phyloP scores from a whole-genome alignment of 2,888 invertebrate species.

The Dasysyrphus albostriatus region DNA sequence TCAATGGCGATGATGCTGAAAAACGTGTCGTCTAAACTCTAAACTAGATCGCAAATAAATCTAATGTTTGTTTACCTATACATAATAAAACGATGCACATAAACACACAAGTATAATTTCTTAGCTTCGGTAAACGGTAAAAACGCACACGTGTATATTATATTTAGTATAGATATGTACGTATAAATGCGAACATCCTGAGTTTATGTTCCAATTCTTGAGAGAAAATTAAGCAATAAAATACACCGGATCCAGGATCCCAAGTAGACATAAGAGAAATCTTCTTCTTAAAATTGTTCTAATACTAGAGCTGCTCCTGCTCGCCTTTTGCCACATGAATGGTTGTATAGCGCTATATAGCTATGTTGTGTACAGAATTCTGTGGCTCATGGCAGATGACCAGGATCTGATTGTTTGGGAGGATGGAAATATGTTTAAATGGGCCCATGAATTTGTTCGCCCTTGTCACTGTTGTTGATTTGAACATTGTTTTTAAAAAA shows the following conservation, averaged over 20 bases:
- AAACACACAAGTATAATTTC: neutral
- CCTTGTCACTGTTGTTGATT: neutral
- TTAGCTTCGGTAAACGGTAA: conserved; percentile 8
- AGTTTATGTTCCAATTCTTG: conserved; percentile 72
- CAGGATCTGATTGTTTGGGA: neutral
- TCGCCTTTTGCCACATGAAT: conserved; percentile 12
- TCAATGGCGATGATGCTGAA: conserved; percentile 70
- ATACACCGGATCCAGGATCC: conserved; percentile 73
- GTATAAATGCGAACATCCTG: conserved; percentile 53
- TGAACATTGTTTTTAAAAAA: too few species aligned
- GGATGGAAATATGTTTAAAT: neutral
- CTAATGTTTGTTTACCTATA: conserved; percentile 72
- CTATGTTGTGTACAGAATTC: conserved; percentile 24
- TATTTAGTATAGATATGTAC: neutral
- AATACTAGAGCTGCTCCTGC: conserved; percentile 37
- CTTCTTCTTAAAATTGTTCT: conserved; percentile 64
- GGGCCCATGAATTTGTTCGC: neutral
- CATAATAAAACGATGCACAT: conserved; percentile 34
- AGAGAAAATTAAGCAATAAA: conserved; percentile 76
- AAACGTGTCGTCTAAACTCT: conserved; percentile 74
- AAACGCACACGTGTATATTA: conserved; percentile 54
- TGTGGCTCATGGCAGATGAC: conserved; percentile 3
- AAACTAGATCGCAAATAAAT: conserved; percentile 74
- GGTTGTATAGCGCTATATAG: neutral
- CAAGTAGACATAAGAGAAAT: conserved; percentile 73